Percentiles rank a stretch among this genome's conserved stretches.
Conservation (phyloP, 2,113 vertebrate genomes). For the Paramormyrops kingsleyae region DNA sequence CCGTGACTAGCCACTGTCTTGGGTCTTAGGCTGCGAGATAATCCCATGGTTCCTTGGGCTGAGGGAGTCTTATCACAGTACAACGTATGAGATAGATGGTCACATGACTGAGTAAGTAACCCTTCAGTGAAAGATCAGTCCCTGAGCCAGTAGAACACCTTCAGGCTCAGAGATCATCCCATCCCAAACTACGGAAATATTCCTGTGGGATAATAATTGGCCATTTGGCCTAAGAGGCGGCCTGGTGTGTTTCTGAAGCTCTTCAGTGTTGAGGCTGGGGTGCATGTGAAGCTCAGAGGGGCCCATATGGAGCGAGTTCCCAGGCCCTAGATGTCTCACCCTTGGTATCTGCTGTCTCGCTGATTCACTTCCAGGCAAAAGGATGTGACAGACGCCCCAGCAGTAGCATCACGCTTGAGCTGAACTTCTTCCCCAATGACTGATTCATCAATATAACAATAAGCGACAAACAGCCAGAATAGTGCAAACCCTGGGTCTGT, state of each 20-base stretch:
- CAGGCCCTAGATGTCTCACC: background rate
- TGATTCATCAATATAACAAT: conserved; percentile 9
- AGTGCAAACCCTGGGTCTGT: background rate
- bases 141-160: background rate
- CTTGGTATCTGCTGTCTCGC: background rate
- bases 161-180: background rate
- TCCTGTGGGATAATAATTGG: background rate
- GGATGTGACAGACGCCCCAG: conserved; percentile 1
- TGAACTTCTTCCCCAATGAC: conserved; percentile 3
- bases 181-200: background rate
- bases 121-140: background rate
- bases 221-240: background rate
- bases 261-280: background rate
- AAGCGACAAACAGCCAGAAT: background rate
- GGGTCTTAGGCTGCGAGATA: background rate
- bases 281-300: background rate
- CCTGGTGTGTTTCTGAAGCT: background rate
- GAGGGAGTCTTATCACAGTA: background rate
- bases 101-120: background rate
- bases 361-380: background rate
- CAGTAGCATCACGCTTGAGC: background rate
- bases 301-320: background rate
- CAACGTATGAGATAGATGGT: background rate
- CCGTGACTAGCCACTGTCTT: background rate
- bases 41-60: background rate